phyloP scores from a whole-genome alignment of 2,888 invertebrate genomes.

The Nymphalis urticae region DNA sequence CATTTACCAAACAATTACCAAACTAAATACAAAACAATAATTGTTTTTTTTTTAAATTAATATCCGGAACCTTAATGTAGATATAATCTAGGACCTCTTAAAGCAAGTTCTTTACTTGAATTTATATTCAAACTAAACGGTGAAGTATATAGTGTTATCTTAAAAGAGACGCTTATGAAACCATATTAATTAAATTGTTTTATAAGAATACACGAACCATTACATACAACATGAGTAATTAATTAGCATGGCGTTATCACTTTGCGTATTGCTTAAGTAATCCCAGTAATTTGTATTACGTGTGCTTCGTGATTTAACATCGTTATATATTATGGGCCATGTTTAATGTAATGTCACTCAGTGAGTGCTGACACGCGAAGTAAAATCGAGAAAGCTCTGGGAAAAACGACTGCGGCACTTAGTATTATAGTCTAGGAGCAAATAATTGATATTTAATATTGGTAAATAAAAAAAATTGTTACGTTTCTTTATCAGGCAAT shows the following conservation, averaged over 20 bases:
- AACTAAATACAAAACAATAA: no score
- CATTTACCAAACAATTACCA: no score
- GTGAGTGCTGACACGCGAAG: conserved; percentile 43
- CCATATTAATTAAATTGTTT: neutral
- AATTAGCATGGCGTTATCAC: conserved; percentile 6
- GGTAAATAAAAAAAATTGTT: no score
- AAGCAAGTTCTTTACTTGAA: no score
- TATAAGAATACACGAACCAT: neutral
- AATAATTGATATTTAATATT: neutral
- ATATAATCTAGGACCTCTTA: no score
- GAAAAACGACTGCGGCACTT: conserved; percentile 29
- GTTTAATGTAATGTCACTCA: conserved; percentile 38
- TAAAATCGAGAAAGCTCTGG: conserved; percentile 35
- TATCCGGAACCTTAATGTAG: no score
- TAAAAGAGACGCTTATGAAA: no score
- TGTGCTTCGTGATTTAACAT: conserved; percentile 30
- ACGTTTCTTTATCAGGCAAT: no score
- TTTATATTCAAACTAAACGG: no score
- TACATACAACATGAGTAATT: neutral
- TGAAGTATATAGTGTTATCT: no score
- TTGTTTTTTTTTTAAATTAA: no score
- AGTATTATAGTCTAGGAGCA: conserved; percentile 17
- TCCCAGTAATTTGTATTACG: conserved; percentile 18
- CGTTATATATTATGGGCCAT: conserved; percentile 35
- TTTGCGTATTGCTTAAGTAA: conserved; percentile 19